phyloP scores from a whole-genome alignment of 2,113 vertebrate genomes.

The Archocentrus centrarchus region DNA sequence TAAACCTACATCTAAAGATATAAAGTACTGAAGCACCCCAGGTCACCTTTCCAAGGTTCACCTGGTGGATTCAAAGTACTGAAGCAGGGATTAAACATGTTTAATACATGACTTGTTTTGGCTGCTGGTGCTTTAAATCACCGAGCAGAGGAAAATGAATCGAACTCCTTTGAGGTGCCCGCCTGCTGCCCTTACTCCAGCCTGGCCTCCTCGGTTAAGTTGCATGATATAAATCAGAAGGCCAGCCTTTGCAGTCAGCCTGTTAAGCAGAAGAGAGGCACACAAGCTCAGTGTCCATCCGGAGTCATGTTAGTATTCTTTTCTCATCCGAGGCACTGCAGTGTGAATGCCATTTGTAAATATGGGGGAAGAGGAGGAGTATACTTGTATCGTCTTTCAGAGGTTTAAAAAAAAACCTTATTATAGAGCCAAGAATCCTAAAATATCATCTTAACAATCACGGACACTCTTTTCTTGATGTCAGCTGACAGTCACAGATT shows the following conservation, averaged over 20 bases:
- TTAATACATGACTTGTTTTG: slow-evolving; percentile 6
- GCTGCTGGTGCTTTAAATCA: neutral
- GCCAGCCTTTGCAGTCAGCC: neutral
- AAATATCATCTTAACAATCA: neutral
- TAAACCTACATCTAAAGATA: neutral
- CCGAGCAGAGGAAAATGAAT: neutral
- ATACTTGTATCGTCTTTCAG: neutral
- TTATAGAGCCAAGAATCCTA: neutral
- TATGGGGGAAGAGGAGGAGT: neutral
- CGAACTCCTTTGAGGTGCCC: neutral
- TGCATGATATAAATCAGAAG: neutral
- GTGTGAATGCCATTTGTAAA: neutral
- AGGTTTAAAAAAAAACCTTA: neutral
- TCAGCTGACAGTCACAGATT: neutral
- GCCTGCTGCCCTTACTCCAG: neutral
- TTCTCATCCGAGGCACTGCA: neutral
- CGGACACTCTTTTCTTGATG: neutral
- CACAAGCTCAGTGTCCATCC: neutral
- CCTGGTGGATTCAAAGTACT: neutral
- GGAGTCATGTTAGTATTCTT: neutral
- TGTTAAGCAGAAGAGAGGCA: neutral
- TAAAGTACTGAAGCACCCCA: neutral
- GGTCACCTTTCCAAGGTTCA: neutral
- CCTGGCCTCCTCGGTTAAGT: neutral
- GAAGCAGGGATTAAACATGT: neutral